phyloP scores from a whole-genome alignment of 2,113 vertebrate species.

The Eupsittula cactorum region DNA sequence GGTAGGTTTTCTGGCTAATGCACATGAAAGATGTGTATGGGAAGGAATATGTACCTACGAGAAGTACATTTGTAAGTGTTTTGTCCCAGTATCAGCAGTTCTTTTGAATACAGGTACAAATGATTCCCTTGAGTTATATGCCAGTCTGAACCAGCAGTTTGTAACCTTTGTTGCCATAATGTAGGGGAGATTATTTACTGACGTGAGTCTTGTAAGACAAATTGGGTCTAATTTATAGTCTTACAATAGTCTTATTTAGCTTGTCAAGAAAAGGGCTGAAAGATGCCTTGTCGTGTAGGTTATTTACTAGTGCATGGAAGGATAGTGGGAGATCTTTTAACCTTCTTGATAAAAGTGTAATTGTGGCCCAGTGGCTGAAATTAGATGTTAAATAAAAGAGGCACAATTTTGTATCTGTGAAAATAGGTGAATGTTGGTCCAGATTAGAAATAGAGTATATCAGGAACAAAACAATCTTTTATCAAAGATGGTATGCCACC shows the following conservation, averaged over 20 bases:
- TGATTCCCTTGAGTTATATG: background rate
- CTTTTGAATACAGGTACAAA: background rate
- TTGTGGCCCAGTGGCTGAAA: background rate
- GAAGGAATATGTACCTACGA: background rate
- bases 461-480: background rate
- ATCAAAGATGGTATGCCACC: background rate
- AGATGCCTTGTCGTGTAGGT: background rate
- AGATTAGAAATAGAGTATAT: background rate
- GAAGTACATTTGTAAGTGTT: background rate
- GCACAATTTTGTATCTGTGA: background rate
- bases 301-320: background rate
- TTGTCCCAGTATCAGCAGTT: background rate
- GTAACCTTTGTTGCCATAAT: background rate
- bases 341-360: background rate
- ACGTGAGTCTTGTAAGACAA: background rate
- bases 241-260: background rate
- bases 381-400: background rate
- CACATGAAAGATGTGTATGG: background rate
- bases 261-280: background rate
- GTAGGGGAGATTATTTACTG: background rate
- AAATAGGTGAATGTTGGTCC: background rate
- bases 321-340: background rate
- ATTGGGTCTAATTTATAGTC: background rate
- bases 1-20: background rate
- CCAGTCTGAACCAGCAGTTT: background rate